Conservation (phyloP, 2,888 invertebrate genomes). For the Steinernema hermaphroditum region DNA sequence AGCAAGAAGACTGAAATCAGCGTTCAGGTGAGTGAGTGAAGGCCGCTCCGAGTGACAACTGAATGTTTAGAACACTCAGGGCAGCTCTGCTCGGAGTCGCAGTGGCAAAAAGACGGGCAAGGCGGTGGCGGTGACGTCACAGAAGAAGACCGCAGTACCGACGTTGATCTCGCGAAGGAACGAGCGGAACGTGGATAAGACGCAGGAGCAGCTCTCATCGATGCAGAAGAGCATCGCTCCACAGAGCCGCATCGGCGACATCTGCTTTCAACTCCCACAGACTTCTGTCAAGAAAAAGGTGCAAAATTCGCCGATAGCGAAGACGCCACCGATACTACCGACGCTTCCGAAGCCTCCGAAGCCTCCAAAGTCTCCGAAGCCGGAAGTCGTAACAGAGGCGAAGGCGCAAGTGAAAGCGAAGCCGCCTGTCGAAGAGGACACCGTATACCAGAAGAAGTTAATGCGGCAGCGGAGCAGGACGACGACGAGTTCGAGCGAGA, state of each 20-base stretch:
- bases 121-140: neutral
- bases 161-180: neutral
- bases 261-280: neutral
- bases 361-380: neutral
- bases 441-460: neutral
- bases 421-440: too few relatives aligned
- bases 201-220: neutral
- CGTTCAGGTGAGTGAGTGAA: too few relatives aligned
- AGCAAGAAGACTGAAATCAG: too few relatives aligned
- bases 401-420: neutral
- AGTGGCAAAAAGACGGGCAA: neutral
- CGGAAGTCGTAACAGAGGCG: neutral
- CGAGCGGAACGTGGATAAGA: neutral
- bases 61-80: too few relatives aligned
- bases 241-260: neutral
- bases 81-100: too few relatives aligned
- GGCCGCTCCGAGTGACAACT: too few relatives aligned
- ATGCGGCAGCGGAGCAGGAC: neutral
- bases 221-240: neutral
- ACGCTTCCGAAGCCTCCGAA: neutral
- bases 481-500: neutral
- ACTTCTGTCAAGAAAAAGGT: neutral
- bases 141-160: neutral
- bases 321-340: neutral
- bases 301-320: neutral